phyloP scores from a whole-genome alignment of 2,797 vertebrate genomes.

The Cheirogaleus major region DNA sequence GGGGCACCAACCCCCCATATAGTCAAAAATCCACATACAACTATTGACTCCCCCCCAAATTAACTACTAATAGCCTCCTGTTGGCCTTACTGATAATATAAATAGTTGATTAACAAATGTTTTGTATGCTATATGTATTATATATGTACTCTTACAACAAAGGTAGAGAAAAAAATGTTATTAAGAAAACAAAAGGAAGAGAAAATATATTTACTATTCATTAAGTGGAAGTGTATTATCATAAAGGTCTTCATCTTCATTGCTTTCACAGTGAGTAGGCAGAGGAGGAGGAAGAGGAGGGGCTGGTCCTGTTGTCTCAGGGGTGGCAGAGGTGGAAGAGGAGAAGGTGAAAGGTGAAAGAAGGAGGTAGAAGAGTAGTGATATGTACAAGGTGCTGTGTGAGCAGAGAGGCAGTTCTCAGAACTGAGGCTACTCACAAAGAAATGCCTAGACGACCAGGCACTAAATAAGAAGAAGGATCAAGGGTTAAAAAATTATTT shows the following conservation, averaged over 20 bases:
- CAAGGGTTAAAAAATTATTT: not conserved
- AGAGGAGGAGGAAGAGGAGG: not conserved
- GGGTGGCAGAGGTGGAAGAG: not conserved
- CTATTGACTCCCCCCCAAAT: not conserved
- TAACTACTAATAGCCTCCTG: not conserved
- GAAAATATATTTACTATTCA: not conserved
- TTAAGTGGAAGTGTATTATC: not conserved
- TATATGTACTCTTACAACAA: not conserved
- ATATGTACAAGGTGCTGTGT: not conserved
- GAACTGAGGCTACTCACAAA: not conserved
- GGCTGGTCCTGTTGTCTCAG: not conserved
- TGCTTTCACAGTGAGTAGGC: not conserved
- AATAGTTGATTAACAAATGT: not conserved
- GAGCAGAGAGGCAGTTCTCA: not conserved
- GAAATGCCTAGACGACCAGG: not conserved
- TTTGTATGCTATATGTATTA: not conserved
- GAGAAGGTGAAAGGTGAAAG: not conserved
- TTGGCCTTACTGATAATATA: not conserved
- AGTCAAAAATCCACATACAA: not conserved
- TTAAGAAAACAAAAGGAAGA: not conserved
- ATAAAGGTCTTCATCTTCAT: not conserved
- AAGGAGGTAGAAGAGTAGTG: not conserved
- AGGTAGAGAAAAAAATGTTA: not conserved
- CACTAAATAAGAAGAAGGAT: not conserved
- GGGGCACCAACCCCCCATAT: not conserved